Percentiles rank a stretch among this genome's conserved stretches.
phyloP scores from a whole-genome alignment of 2,113 vertebrate genomes.

The Catharus fuscescens region DNA sequence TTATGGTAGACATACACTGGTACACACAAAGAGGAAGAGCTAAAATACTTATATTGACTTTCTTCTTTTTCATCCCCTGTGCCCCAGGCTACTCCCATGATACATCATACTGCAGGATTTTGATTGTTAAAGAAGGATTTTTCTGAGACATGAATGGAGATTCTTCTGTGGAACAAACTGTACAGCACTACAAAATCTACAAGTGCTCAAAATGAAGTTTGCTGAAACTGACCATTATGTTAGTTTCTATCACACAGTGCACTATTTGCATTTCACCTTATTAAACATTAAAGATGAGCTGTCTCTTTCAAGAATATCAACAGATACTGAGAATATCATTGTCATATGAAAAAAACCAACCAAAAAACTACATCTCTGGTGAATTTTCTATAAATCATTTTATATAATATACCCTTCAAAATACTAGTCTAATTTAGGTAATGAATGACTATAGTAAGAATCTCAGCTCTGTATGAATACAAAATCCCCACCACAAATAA shows the following conservation, averaged over 20 bases:
- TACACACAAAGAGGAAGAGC: not conserved
- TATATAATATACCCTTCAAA: not conserved
- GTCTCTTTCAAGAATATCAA: not conserved
- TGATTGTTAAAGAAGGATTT: not conserved
- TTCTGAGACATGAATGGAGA: fast-evolving
- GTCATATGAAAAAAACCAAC: not conserved
- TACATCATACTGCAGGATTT: not conserved
- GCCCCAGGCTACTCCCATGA: not conserved
- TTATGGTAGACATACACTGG: not conserved
- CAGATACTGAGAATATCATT: not conserved
- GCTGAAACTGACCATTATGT: not conserved
- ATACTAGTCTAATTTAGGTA: not conserved
- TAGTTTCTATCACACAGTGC: not conserved
- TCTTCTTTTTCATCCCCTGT: not conserved
- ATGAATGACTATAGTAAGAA: not conserved
- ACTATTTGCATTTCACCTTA: not conserved
- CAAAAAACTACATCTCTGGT: not conserved
- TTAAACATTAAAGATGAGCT: not conserved
- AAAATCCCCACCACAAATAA: not conserved
- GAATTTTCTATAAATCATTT: not conserved
- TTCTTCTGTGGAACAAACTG: not conserved
- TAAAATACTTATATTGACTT: not conserved
- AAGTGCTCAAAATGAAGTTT: not conserved
- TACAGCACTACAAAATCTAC: not conserved
- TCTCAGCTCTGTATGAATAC: not conserved